These are phyloP conservation scores for Polyommatus iphigenia DNA, from an alignment of 2,888 invertebrate genomes.

Conservation along the genomic window DNA sequence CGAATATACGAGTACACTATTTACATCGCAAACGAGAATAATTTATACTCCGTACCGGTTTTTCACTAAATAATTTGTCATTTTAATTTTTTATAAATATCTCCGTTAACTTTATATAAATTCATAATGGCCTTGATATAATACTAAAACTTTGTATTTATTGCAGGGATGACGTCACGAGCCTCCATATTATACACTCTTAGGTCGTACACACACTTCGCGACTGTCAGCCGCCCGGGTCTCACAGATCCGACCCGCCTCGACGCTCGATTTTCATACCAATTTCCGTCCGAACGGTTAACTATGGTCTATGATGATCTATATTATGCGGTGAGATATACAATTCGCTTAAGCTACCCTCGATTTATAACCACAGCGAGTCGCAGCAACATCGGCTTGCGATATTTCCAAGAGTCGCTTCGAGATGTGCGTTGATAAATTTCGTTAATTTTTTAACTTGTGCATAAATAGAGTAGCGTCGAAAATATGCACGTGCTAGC, in stretches of 20 bases:
- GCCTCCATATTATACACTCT: constrained; percentile 29
- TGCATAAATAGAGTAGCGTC: constrained; percentile 38
- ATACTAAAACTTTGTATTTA: constrained; percentile 50
- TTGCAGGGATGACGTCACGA: constrained; percentile 35
- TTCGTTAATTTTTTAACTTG: constrained; percentile 44
- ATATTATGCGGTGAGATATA: constrained; percentile 68
- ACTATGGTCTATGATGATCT: constrained; percentile 62
- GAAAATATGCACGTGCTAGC: constrained; percentile 41
- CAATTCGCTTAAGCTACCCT: constrained; percentile 61
- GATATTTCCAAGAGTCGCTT: constrained; percentile 60
- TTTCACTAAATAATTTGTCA: constrained; percentile 74
- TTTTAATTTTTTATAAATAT: constrained; percentile 70
- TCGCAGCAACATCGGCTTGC: constrained; percentile 52
- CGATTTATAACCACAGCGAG: constrained; percentile 47
- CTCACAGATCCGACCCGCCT: neutral
- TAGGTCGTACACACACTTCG: constrained; percentile 9
- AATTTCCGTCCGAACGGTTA: constrained; percentile 55
- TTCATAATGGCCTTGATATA: constrained; percentile 65
- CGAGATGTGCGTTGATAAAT: constrained; percentile 52
- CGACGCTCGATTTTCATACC: constrained; percentile 23
- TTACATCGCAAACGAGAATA: constrained; percentile 74
- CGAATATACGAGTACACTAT: constrained; percentile 65
- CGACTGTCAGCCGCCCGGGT: neutral
- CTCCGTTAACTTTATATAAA: constrained; percentile 66
- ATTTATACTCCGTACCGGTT: constrained; percentile 60